phyloP scores from a whole-genome alignment of 2,113 vertebrate genomes.

The Balaeniceps rex region DNA sequence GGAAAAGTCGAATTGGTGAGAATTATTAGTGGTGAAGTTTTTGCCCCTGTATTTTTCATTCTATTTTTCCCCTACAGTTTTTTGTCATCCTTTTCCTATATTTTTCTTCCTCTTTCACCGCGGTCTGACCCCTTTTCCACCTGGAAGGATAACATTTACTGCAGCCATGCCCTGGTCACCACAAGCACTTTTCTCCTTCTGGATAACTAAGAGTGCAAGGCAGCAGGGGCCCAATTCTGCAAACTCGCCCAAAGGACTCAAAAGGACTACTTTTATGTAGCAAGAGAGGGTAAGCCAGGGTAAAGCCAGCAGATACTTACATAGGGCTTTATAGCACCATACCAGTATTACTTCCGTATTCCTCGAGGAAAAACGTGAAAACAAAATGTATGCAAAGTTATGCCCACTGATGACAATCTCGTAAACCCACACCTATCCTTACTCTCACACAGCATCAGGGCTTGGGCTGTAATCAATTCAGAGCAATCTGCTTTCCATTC shows the following conservation, averaged over 20 bases:
- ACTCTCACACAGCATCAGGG: not conserved
- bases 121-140: not conserved
- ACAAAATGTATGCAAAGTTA: not conserved
- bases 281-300: not conserved
- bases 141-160: not conserved
- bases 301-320: not conserved
- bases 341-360: not conserved
- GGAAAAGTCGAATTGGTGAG: not conserved
- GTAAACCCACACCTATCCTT: not conserved
- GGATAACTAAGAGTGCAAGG: not conserved
- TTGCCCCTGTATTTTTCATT: not conserved
- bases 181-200: not conserved
- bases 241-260: not conserved
- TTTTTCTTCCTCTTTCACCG: not conserved
- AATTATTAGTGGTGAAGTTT: slow-evolving; percentile 30
- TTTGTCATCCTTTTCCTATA: not conserved
- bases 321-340: not conserved
- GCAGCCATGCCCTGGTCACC: not conserved
- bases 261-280: not conserved
- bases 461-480: not conserved
- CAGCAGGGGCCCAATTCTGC: not conserved
- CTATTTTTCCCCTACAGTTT: not conserved
- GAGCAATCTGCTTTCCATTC: not conserved
- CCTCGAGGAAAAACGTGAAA: not conserved
- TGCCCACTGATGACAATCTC: not conserved